Evolutionary conservation across 2,888 invertebrate species (phyloP).

Genomic region (Dichetophora obliterata): DNA sequence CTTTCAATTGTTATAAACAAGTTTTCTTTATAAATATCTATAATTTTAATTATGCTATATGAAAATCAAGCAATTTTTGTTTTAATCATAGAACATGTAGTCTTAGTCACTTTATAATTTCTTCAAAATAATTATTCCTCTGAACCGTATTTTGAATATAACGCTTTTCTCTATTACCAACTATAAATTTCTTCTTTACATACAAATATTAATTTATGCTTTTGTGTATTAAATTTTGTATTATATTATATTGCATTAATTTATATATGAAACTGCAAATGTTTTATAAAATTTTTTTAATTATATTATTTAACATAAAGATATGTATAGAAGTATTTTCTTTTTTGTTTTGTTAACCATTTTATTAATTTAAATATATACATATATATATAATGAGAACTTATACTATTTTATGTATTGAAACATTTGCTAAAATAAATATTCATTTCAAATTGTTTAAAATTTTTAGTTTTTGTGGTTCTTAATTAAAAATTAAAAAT

Average conservation of each 20-base stretch:
- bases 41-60: constrained; percentile 34
- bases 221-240: constrained; percentile 49
- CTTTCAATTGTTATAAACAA: constrained; percentile 32
- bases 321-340: constrained; percentile 17
- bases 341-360: constrained; percentile 50
- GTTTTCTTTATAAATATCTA: constrained; percentile 32
- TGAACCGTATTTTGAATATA: background rate
- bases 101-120: constrained; percentile 47
- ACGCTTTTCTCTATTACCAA: background rate
- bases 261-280: constrained; percentile 35
- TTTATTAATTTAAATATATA: constrained; percentile 43
- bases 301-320: constrained; percentile 33
- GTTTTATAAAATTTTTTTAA: background rate
- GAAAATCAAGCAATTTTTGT: constrained; percentile 27
- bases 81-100: constrained; percentile 47
- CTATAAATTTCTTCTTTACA: background rate
- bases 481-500: too few relatives aligned
- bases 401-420: constrained; percentile 35
- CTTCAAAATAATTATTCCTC: constrained; percentile 1
- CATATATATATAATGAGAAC: constrained; percentile 4
- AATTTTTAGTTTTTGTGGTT: background rate
- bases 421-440: constrained; percentile 37
- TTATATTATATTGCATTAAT: constrained; percentile 28
- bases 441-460: constrained; percentile 34
- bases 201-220: constrained; percentile 41